Base-by-base conservation (phyloP, 1,140 invertebrate species). In the Ceratoteleas bidentatus region DNA sequence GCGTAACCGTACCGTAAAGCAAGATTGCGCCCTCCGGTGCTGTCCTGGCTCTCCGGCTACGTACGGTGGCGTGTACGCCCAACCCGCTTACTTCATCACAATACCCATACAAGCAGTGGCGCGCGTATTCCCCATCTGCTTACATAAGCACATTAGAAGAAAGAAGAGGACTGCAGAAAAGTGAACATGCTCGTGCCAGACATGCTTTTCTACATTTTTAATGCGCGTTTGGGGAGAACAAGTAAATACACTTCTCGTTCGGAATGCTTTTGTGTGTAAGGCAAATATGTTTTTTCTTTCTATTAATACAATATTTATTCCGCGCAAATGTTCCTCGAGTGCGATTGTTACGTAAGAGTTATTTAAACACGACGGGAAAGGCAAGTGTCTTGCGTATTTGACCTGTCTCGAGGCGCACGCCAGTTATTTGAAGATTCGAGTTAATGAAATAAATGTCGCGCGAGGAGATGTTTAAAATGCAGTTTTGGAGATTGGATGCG, bases 1-100 rank as follows among this genome's bases (percentile, higher is more conserved):
- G 68, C 65, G 52, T 77, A 66, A 81, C 66, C 24, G 36, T 61
- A 79, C 72, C 36, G 69, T 78, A 61, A 75, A 82, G 66, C 77
- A 84, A 84, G 84, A 89, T 87, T 86, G 79, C 78, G 85, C 83
- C 85, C 85, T 74, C 83, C 85, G 84, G 84, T 88, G 85, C 73
- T 60, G 74, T 85, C 66, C 81, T 78, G 70, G 14, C 15, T 24
- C 82, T 9, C 34, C 9, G 70, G 70, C 52, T 49, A 68, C 38
- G 78, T 60, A 75, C 52, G 52, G 38, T 50, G 72, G 80, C 56
- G 76, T 83, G 64, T 76, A 74, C 68, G 75, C 64, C 47, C 77
- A 58, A 83, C 73, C 36, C 61, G 56, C 40, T 80, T 72, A 64
- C 52, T 69, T 74, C 69, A 74, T 80, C 50, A 74, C 57, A 69